A percentile compares a stretch with the other conserved stretches of the same genome.
Conservation (phyloP, 2,888 invertebrate genomes). For the Melinopterus prodromus region DNA sequence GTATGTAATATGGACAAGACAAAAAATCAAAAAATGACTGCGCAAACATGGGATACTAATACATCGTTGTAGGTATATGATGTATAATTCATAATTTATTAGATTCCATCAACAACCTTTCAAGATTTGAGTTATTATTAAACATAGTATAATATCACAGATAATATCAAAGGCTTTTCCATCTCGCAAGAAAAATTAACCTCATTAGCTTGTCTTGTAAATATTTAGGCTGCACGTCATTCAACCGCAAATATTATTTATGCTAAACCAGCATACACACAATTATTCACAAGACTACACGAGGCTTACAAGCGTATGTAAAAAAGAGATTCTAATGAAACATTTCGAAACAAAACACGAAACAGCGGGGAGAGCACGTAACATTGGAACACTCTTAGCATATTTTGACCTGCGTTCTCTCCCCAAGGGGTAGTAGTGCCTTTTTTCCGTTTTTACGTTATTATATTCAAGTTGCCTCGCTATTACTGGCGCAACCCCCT, state of each 20-base stretch:
- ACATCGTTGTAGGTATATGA: no score
- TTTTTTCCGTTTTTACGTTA: not conserved
- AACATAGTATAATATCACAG: no score
- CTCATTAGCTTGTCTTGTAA: no score
- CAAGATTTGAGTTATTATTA: no score
- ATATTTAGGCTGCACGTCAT: no score
- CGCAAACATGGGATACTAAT: no score
- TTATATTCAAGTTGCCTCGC: not conserved
- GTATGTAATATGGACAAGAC: no score
- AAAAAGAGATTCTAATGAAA: not conserved
- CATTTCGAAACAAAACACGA: conserved; percentile 4
- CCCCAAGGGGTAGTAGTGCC: not conserved
- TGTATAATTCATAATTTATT: no score
- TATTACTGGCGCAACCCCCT: not conserved
- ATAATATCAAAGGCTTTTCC: no score
- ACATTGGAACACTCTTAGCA: not conserved
- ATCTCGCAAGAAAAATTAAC: no score
- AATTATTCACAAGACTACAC: not conserved
- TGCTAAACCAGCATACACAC: not conserved
- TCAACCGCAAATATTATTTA: not conserved
- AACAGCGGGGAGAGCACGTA: not conserved
- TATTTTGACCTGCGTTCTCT: not conserved
- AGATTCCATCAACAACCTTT: no score
- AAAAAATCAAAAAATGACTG: no score
- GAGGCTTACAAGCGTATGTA: not conserved